Conservation (phyloP, 2,113 vertebrate species). For the Chaetops frenatus region DNA sequence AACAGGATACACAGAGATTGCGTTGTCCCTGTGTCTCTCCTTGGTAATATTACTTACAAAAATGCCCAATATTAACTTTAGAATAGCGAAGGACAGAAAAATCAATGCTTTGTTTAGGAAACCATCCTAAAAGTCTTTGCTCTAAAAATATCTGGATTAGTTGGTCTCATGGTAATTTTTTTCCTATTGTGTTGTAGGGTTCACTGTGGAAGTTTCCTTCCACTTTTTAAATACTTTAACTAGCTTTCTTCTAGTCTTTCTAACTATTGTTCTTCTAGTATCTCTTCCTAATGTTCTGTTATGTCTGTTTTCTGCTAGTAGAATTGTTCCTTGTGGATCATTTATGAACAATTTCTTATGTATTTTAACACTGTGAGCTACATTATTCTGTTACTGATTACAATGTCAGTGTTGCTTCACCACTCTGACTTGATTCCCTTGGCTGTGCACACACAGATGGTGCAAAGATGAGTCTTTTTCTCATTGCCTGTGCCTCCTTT, state of each 20-base stretch:
- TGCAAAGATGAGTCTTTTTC: background rate
- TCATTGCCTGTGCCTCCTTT: background rate
- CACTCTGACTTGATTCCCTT: background rate
- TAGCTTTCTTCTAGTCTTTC: no score
- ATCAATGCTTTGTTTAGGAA: background rate
- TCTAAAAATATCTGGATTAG: background rate
- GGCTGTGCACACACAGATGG: background rate
- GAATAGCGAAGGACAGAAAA: background rate
- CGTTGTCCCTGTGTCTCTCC: background rate
- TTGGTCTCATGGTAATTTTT: background rate
- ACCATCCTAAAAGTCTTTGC: background rate
- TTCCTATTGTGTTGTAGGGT: background rate
- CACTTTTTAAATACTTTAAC: background rate
- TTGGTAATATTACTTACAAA: background rate
- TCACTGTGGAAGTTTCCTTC: background rate
- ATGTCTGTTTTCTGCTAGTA: background rate
- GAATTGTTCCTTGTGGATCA: background rate
- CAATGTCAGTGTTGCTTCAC: background rate
- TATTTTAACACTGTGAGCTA: background rate
- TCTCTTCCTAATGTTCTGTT: background rate
- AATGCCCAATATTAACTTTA: background rate
- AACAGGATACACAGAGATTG: background rate
- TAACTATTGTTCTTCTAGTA: background rate
- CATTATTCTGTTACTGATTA: background rate
- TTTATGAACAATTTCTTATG: background rate